Evolutionary conservation across 2,113 vertebrate species (phyloP).

Genomic region (Triplophysa dalaica): DNA sequence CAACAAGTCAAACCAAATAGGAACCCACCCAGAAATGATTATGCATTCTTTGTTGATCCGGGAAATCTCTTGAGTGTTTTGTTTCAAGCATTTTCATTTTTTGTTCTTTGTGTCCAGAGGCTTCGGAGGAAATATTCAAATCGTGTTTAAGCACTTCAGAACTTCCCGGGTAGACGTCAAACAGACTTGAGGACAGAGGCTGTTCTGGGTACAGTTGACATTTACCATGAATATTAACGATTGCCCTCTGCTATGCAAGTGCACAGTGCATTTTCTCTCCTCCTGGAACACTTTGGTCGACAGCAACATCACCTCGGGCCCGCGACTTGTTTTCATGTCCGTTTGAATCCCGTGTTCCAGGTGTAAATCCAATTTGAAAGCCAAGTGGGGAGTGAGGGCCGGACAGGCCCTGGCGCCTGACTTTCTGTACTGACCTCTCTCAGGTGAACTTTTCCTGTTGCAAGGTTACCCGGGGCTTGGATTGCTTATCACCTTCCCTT

Average conservation of each 20-base stretch:
- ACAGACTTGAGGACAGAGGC: conserved; percentile 28
- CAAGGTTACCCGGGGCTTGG: conserved; percentile 29
- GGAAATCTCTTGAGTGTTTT: not conserved
- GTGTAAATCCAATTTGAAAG: conserved; percentile 35
- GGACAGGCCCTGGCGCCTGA: not conserved
- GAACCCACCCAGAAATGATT: conserved; percentile 24
- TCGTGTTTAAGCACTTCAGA: not conserved
- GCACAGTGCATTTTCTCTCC: conserved; percentile 9
- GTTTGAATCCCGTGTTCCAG: conserved; percentile 33
- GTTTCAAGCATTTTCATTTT: not conserved
- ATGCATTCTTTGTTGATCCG: conserved; percentile 17
- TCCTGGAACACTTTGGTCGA: conserved; percentile 23
- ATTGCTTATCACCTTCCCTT: conserved; percentile 31
- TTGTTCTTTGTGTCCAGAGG: not conserved
- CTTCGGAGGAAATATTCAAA: not conserved
- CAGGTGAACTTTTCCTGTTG: not conserved
- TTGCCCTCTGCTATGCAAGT: conserved; percentile 37
- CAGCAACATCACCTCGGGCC: conserved; percentile 39
- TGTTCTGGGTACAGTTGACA: conserved; percentile 37
- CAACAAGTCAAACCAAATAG: conserved; percentile 32
- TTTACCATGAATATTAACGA: conserved; percentile 41
- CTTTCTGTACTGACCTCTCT: conserved; percentile 38
- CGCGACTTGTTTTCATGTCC: conserved; percentile 39
- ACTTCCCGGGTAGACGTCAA: conserved; percentile 7
- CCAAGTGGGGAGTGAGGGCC: conserved; percentile 33